Percentiles rank a stretch among this genome's conserved stretches.
These are phyloP conservation scores for Dorcus hopei DNA, from an alignment of 2,888 invertebrate species.

Conservation along the genomic window DNA sequence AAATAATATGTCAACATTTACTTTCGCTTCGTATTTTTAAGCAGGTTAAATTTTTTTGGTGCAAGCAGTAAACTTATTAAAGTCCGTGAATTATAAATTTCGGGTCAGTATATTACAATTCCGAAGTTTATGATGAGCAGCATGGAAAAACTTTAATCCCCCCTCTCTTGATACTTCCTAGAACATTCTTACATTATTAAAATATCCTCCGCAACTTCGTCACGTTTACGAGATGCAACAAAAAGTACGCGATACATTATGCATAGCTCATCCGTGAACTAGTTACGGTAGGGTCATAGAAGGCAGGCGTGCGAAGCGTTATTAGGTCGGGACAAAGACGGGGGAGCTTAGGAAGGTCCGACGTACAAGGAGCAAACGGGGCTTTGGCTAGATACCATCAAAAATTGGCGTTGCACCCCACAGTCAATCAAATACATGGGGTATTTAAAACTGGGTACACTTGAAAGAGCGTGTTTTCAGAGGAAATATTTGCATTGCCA, in stretches of 20 bases:
- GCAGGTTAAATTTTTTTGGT: too few species aligned
- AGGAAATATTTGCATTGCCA: too few species aligned
- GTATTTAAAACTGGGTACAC: not conserved
- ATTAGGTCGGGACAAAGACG: conserved; percentile 24
- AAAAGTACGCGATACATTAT: conserved; percentile 37
- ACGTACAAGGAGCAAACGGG: not conserved
- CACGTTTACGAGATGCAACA: conserved; percentile 38
- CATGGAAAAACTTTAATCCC: not conserved
- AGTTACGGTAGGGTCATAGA: conserved; percentile 29
- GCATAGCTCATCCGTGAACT: conserved; percentile 39
- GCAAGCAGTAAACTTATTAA: too few species aligned
- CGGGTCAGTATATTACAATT: not conserved
- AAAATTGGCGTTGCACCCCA: too few species aligned
- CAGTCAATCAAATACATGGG: too few species aligned
- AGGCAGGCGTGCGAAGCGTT: conserved; percentile 21
- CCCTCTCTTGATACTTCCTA: not conserved
- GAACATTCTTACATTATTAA: conserved; percentile 33
- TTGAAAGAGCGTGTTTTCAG: not conserved
- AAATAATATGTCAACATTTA: too few species aligned
- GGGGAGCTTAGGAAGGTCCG: not conserved
- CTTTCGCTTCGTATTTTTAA: too few species aligned
- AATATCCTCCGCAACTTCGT: conserved; percentile 35
- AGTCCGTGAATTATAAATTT: not conserved
- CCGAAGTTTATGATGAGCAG: not conserved
- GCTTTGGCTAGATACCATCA: not conserved